A percentile compares a stretch with the other conserved stretches of the same genome.
phyloP scores from a whole-genome alignment of 1,140 invertebrate species.

The Camponotus vicinus region DNA sequence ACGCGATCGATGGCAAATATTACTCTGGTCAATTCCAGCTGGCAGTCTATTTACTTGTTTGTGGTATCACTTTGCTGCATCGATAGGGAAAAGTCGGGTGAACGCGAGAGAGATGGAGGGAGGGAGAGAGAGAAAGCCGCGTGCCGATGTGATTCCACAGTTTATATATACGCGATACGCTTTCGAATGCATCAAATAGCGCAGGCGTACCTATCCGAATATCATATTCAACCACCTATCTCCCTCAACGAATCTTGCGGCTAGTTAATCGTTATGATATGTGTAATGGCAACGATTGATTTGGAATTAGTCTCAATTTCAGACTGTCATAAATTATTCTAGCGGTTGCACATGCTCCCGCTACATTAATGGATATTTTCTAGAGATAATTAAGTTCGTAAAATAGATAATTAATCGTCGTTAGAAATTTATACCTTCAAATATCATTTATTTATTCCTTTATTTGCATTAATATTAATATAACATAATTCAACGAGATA shows the following conservation, averaged over 20 bases:
- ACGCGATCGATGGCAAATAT: slow-evolving; percentile 69
- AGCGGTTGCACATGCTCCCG: neutral
- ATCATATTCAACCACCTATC: slow-evolving; percentile 51
- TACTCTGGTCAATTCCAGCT: slow-evolving; percentile 68
- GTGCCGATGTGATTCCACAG: slow-evolving; percentile 29
- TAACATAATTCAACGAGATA: neutral
- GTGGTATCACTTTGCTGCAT: slow-evolving; percentile 71
- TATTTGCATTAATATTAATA: neutral
- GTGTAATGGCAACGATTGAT: slow-evolving; percentile 28
- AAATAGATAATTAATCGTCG: neutral
- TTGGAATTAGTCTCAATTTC: slow-evolving; percentile 49
- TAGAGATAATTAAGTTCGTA: too few species aligned
- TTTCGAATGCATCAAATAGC: slow-evolving; percentile 44
- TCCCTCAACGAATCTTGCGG: slow-evolving; percentile 43
- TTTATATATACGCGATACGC: slow-evolving; percentile 37
- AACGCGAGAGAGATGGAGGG: neutral
- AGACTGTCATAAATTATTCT: slow-evolving; percentile 13
- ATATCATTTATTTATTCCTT: neutral
- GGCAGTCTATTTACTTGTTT: slow-evolving; percentile 74
- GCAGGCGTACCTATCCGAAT: slow-evolving; percentile 42
- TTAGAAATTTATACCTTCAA: too few species aligned
- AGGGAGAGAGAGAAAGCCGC: neutral
- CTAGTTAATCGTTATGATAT: slow-evolving; percentile 48
- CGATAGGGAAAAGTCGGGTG: slow-evolving; percentile 52
- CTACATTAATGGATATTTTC: too few species aligned